Base-by-base conservation (phyloP, 2,888 invertebrate genomes). In the Slavum lentiscoides region DNA sequence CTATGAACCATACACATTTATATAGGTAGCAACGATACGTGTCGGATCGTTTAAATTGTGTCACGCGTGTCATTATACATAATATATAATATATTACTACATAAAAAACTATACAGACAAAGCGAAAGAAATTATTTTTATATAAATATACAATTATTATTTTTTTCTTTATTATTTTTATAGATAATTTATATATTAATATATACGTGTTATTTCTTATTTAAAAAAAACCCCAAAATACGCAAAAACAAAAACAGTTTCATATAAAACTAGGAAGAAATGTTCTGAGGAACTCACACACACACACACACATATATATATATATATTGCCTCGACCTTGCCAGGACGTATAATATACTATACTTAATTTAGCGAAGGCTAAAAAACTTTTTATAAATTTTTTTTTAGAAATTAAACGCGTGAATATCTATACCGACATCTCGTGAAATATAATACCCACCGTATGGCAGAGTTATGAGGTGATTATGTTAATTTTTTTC, bases 211-310 rank as follows among this genome's bases (percentile, higher is more conserved):
- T 39, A 66, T 74, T 23, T 53, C 39, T 30, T 30, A 30, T 30
- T 30, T 2, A 30, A 30, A 30, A 30, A 30, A 55, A 66, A 21
- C 59, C 39, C 7, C 7, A 13, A 49, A 53, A 49, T 30, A 62
- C 0, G 2, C 19, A 6, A 23, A 61, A 61, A 61, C n/a, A 55
- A 64, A 39, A 43, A 43, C 7, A 6, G 21, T 66, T 53, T 11
- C 17, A 19, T 66, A 58, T 39, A 74, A 21, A 67, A 43, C 58
- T 67, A 75, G 75, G 58, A 75, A 75, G 66, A 55, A 37, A 69
- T 53, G 55, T 37, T 62, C 9, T 74, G 49, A 74, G 49, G 13
- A 49, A 49, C 49, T 49, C 49, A 49, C 3, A 49, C 49, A 49
- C 49, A 49, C 49, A 49, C 49, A 49, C 49, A 49, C 49, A 49